A percentile compares a stretch with the other conserved stretches of the same genome.
These are phyloP conservation scores for Lordiphosa stackelbergi DNA, from an alignment of 1,140 invertebrate species.

Conservation along the genomic window DNA sequence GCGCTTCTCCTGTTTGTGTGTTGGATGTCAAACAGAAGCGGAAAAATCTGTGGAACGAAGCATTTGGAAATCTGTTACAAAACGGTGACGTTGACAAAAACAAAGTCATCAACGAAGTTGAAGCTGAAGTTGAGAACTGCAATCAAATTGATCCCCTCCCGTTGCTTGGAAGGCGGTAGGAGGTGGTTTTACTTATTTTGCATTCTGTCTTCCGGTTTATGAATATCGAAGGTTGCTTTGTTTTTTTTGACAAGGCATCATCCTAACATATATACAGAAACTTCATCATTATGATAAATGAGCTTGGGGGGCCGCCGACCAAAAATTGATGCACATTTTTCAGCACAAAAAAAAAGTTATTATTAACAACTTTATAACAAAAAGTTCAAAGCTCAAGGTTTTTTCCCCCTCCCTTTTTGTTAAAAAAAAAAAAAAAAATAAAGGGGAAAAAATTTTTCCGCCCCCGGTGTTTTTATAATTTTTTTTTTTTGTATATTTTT, in stretches of 20 bases:
- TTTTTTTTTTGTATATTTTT: too few relatives aligned
- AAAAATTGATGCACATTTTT: slow-evolving; percentile 46
- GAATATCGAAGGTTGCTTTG: slow-evolving; percentile 41
- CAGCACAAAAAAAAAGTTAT: slow-evolving; percentile 33
- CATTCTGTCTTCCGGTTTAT: slow-evolving; percentile 46
- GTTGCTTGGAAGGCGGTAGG: not conserved
- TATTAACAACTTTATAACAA: slow-evolving; percentile 61
- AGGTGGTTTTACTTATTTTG: slow-evolving; percentile 39
- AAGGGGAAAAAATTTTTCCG: too few relatives aligned
- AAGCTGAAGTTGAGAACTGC: slow-evolving; percentile 51
- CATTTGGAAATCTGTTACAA: slow-evolving; percentile 44
- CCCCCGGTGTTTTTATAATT: too few relatives aligned
- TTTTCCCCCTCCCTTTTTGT: too few relatives aligned
- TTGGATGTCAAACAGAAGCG: not conserved
- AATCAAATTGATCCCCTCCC: slow-evolving; percentile 31
- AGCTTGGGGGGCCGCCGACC: slow-evolving; percentile 33
- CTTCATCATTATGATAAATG: slow-evolving; percentile 67
- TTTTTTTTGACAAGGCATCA: slow-evolving; percentile 13
- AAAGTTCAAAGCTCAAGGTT: slow-evolving; percentile 64
- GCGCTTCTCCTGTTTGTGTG: not conserved
- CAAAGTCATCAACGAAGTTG: slow-evolving; percentile 62
- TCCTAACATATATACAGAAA: slow-evolving; percentile 17
- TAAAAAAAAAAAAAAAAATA: too few relatives aligned
- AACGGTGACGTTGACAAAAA: slow-evolving; percentile 56
- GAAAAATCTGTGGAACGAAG: slow-evolving; percentile 10